These are phyloP conservation scores for Leucoptera coffeella DNA, from an alignment of 2,888 invertebrate genomes.

Conservation along the genomic window DNA sequence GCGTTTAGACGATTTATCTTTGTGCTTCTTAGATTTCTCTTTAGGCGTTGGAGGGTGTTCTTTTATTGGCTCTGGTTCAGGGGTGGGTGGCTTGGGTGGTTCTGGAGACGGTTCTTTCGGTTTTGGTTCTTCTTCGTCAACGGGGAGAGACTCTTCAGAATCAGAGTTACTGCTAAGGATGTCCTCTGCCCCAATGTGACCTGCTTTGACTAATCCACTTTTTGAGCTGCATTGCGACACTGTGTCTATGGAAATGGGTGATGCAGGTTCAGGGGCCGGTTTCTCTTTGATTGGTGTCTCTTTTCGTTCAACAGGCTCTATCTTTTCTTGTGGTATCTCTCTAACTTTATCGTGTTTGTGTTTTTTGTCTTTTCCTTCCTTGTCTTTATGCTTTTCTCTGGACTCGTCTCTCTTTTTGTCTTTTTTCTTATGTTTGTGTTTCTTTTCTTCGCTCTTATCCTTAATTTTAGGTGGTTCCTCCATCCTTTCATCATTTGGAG, in stretches of 20 bases:
- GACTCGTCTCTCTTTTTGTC: conserved; percentile 60
- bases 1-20: conserved; percentile 49
- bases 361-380: conserved; percentile 42
- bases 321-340: conserved; percentile 37
- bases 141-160: conserved; percentile 34
- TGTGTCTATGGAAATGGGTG: conserved; percentile 43
- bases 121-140: conserved; percentile 31
- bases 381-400: conserved; percentile 57
- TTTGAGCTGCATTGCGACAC: conserved; percentile 47
- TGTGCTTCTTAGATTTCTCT: conserved; percentile 43
- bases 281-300: conserved; percentile 37
- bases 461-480: conserved; percentile 34
- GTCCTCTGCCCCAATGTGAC: conserved; percentile 26
- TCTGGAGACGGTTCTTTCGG: conserved; percentile 14
- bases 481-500: conserved; percentile 27
- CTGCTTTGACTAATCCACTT: conserved; percentile 30
- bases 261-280: conserved; percentile 27
- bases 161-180: conserved; percentile 37
- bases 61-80: conserved; percentile 15
- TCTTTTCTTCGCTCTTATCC: conserved; percentile 49
- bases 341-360: conserved; percentile 50
- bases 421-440: conserved; percentile 59
- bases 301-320: conserved; percentile 36
- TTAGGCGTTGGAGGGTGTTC: conserved; percentile 27
- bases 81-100: conserved; percentile 22